Base-by-base conservation (phyloP, 2,888 invertebrate genomes). In the Agrotis clavis region DNA sequence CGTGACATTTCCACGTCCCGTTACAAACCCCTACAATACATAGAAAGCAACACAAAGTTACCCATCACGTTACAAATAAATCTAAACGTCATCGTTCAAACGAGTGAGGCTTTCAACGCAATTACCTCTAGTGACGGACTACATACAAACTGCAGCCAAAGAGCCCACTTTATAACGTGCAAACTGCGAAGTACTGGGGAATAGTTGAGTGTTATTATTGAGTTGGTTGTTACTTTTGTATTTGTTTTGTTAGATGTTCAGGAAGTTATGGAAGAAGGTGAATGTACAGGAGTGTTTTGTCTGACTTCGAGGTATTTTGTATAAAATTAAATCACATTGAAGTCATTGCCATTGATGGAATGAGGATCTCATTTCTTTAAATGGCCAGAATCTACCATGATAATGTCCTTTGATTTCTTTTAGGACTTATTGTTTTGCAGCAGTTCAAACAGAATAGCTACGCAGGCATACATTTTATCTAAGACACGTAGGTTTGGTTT, bases 11-110 rank as follows among this genome's bases (percentile, higher is more conserved):
- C 51, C 59, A 63, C 5, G 14, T 50, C 30, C 64, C 79, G 62
- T 74, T 80, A 69, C 56, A 11, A 48, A 51, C 30, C 67, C 65
- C 67, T 50, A 64, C 77, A 83, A 85, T 41, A 41, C 41, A 35
- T 81, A 83, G 76, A 75, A 84, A 70, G 70, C 59, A 41, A 70
- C 74, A 86, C 82, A 82, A 88, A 83, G 74, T 79, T 68, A 77
- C 79, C 83, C 83, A 86, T 83, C 86, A 86, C 81, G 81, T 81
- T 85, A 83, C 76, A 84, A 86, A 82, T 80, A 81, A 83, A 87
- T 86, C 86, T 74, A 80, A 83, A 84, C 86, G 86, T 84, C 88
- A 81, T 81, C 79, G 74, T 53, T 65, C 71, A 81, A 86, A 85
- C 83, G 76, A 82, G 81, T 69, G 77, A 71, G 74, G 78, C 78